Evolutionary conservation across 1,140 invertebrate genomes (phyloP).

Genomic region (Thereuonema tuberculata): DNA sequence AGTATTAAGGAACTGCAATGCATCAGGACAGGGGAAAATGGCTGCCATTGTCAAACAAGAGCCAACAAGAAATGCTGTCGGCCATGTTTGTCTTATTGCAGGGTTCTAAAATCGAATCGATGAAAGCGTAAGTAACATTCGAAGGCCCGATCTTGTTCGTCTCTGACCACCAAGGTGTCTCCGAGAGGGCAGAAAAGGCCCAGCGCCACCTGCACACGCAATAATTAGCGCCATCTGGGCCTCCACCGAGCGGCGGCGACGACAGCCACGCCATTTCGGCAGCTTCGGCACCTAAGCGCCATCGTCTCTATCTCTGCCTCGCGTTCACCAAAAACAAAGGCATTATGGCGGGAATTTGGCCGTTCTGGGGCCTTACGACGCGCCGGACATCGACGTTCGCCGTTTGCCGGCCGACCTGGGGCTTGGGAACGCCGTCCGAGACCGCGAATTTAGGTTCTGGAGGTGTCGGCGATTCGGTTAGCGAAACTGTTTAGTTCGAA

Average conservation of each 20-base stretch:
- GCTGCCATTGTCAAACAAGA: not conserved
- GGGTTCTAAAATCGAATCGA: no score
- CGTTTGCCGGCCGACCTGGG: no score
- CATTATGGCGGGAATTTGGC: not conserved
- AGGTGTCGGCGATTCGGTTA: no score
- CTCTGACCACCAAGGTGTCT: no score
- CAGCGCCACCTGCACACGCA: slow-evolving; percentile 1
- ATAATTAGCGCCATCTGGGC: slow-evolving; percentile 3
- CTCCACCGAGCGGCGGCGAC: not conserved
- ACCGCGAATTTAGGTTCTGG: no score
- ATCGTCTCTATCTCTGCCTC: no score
- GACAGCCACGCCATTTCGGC: slow-evolving; percentile 2
- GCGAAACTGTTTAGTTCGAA: slow-evolving; percentile 6
- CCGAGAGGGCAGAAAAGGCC: not conserved
- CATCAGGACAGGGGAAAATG: not conserved
- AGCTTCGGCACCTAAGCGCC: not conserved
- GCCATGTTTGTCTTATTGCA: not conserved
- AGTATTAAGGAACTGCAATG: not conserved
- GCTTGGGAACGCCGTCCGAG: no score
- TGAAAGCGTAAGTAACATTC: no score
- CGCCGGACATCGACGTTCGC: not conserved
- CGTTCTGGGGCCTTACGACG: not conserved
- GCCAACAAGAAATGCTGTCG: not conserved
- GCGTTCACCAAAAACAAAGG: not conserved
- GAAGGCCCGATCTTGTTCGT: no score